Evolutionary conservation across 2,888 invertebrate species (phyloP).

Genomic region (Cryptus viduatorius): DNA sequence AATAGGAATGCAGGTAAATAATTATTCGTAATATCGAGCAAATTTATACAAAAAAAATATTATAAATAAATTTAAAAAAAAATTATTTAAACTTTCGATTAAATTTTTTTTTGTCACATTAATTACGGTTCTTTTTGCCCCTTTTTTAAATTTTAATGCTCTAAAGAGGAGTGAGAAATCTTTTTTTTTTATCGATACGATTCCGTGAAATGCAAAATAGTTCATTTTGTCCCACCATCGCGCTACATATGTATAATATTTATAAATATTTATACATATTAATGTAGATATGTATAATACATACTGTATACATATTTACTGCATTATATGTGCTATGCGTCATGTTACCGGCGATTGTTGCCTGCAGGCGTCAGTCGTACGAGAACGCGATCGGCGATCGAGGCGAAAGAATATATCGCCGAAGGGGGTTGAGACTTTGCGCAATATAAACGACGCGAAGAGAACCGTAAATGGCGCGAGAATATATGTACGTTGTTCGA

Average conservation of each 20-base stretch:
- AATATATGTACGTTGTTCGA: background rate
- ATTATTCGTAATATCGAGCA: background rate
- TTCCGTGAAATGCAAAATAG: too few relatives aligned
- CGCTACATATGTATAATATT: background rate
- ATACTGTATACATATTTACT: background rate
- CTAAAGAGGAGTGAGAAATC: too few relatives aligned
- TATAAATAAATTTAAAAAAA: too few relatives aligned
- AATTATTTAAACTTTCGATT: too few relatives aligned
- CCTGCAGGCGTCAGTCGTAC: conserved; percentile 33
- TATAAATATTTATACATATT: background rate
- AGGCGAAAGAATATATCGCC: conserved; percentile 30
- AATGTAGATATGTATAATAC: background rate
- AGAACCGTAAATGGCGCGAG: conserved; percentile 41
- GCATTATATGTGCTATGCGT: background rate
- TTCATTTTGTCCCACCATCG: too few relatives aligned
- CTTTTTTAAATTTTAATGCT: too few relatives aligned
- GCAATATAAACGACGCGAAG: conserved; percentile 21
- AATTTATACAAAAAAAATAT: background rate
- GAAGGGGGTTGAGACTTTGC: conserved; percentile 26
- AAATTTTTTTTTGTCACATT: too few relatives aligned
- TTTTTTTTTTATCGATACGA: too few relatives aligned
- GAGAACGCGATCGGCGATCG: conserved; percentile 2
- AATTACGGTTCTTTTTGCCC: too few relatives aligned
- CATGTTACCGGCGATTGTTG: conserved; percentile 20
- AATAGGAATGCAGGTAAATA: too few relatives aligned